Evolutionary conservation across 2,113 vertebrate genomes (phyloP), one percentile per base, ranked within the genome.

Genomic region (Scolopax mira): DNA sequence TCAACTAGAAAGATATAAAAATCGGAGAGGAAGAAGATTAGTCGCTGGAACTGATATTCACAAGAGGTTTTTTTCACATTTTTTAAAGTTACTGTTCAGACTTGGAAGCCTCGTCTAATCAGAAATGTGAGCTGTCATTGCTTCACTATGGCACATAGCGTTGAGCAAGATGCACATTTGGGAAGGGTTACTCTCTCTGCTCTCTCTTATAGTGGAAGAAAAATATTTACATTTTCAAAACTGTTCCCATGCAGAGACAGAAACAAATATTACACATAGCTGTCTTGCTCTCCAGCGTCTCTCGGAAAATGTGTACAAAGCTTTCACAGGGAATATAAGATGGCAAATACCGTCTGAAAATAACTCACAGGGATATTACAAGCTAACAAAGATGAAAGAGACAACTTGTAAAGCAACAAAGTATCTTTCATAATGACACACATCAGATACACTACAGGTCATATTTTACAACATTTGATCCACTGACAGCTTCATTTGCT

Each of bases 191-290:
- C 15, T 80, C 16, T 51, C 18, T 79, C 83, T 80, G 18, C 18
- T 62, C 22, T 91, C 31, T 84, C 42, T 64, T 78, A 62, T 1
- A 54, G 28, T 4, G 18, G 24, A 17, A 85, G 35, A 87, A 93
- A 91, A 90, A 85, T 66, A 89, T 78, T 88, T 79, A 82, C 48
- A 30, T 88, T 92, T 88, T 92, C 18, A 67, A 64, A 90, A 72
- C 21, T 33, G n/a, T 64, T 95, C 66, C 79, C 66, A 75, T 30
- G 28, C 79, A 88, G 61, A 70, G 35, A 69, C 10, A 49, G 24
- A 31, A 91, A 82, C 28, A 60, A 73, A 44, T 62, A 86, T 64
- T 60, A 51, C 35, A 46, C 4, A 6, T 21, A 65, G 51, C 28
- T 22, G 79, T 27, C 37, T 71, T 88, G 75, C 8, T 80, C 12